A percentile compares a stretch with the other conserved stretches of the same genome.
Evolutionary conservation across 2,888 invertebrate genomes (phyloP).

Genomic region (Brenthis hecate): DNA sequence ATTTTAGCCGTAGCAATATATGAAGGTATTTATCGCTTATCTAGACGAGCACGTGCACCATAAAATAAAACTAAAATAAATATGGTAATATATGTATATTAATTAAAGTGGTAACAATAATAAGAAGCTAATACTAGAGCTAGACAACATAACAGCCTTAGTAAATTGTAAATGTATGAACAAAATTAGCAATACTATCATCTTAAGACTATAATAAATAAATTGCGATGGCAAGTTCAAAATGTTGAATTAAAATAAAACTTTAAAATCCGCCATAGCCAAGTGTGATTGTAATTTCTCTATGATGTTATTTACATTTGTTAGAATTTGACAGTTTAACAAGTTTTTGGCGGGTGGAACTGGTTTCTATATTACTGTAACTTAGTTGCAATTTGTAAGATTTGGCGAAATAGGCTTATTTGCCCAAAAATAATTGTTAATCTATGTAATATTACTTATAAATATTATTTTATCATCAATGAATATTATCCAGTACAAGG

Average conservation of each 20-base stretch:
- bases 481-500: no score
- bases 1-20: no score
- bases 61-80: not conserved
- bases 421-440: not conserved
- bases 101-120: slow-evolving; percentile 59
- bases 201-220: slow-evolving; percentile 67
- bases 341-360: not conserved
- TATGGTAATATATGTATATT: slow-evolving; percentile 31
- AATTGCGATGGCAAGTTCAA: slow-evolving; percentile 53
- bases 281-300: not conserved
- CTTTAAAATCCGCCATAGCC: not conserved
- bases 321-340: not conserved
- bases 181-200: slow-evolving; percentile 42
- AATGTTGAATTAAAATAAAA: slow-evolving; percentile 4
- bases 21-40: no score
- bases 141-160: slow-evolving; percentile 40
- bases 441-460: slow-evolving; percentile 3
- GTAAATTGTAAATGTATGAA: slow-evolving; percentile 11
- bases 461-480: not conserved
- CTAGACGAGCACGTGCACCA: no score
- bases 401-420: not conserved
- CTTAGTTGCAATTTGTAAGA: slow-evolving; percentile 13
- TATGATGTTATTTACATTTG: not conserved
- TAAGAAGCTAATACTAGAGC: slow-evolving; percentile 44
- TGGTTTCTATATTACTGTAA: not conserved